Conservation (phyloP, 2,113 vertebrate genomes). For the Leucosticte australis region DNA sequence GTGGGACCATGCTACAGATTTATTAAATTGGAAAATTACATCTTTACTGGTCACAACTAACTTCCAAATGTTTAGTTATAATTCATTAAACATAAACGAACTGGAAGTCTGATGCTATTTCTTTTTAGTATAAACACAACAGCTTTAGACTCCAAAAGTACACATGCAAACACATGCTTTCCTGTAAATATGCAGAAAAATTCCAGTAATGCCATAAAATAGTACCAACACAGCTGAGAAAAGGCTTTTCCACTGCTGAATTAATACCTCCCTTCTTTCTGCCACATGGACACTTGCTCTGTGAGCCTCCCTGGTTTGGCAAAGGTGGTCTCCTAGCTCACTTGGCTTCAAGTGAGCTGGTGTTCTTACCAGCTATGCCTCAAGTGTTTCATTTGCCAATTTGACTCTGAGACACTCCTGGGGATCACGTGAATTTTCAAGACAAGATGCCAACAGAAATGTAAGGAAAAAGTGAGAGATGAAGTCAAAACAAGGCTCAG, state of each 20-base stretch:
- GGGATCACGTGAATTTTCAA: background rate
- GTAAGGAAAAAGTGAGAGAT: background rate
- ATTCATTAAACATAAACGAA: background rate
- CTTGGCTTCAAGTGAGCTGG: background rate
- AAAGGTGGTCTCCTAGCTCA: background rate
- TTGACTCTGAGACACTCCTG: background rate
- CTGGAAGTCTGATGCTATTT: background rate
- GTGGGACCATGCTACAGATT: background rate
- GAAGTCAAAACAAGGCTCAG: background rate
- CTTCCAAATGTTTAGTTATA: background rate
- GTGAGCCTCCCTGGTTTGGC: background rate
- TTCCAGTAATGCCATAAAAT: background rate
- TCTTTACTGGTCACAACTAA: background rate
- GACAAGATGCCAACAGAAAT: background rate
- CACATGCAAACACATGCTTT: background rate
- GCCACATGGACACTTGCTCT: too few species aligned
- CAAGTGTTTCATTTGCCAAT: rapidly evolving
- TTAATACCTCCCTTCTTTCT: background rate
- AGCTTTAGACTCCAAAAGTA: background rate
- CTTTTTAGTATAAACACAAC: background rate
- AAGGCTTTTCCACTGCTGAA: background rate
- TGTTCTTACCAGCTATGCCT: background rate
- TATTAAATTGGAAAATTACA: background rate
- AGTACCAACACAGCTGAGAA: background rate
- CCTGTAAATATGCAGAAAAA: background rate